Base-by-base conservation (phyloP, 2,888 invertebrate species). In the Spicauda simplicius region DNA sequence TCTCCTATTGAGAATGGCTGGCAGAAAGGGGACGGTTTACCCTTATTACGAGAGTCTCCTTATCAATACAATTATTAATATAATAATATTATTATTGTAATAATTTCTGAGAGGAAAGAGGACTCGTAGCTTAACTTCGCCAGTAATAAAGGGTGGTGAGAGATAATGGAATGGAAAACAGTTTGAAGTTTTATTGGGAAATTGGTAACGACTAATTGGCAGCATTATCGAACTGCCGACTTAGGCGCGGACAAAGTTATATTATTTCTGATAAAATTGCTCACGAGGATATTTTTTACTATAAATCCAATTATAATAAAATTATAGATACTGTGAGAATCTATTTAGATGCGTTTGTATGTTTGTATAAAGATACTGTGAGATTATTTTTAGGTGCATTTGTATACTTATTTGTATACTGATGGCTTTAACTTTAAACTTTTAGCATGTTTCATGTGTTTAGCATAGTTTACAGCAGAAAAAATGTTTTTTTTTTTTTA, bases 61-160 rank as follows among this genome's bases (percentile, higher is more conserved):
- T 92, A 93, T 93, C 93, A 93, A 93, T 93, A 92, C 92, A 93
- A 93, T 93, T 92, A 93, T 92, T 92, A 93, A 92, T 93, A 91
- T 92, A 92, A 92, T 93, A 92, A 92, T 92, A 93, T 92, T 93
- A 92, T 92, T 93, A 92, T 92, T 92, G 91, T 91, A 91, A 92
- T 92, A 92, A 93, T 92, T 93, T 91, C 81, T 86, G 80, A 84
- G 86, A 83, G 85, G 88, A 86, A 83, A 84, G 88, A 86, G 88
- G 86, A 89, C 84, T 84, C 87, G 88, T 86, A 87, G 91, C 91
- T 92, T 92, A 92, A 92, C 91, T 92, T 91, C 79, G 87, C 87
- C 85, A 85, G 90, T 87, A 90, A 91, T 91, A 92, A 91, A 91
- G 92, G 92, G 92, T 86, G 90, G 91, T 85, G 84, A 87, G 86